Evolutionary conservation across 2,888 invertebrate genomes (phyloP), one percentile per base, ranked within the genome.

Genomic region (Folsomia candida): DNA sequence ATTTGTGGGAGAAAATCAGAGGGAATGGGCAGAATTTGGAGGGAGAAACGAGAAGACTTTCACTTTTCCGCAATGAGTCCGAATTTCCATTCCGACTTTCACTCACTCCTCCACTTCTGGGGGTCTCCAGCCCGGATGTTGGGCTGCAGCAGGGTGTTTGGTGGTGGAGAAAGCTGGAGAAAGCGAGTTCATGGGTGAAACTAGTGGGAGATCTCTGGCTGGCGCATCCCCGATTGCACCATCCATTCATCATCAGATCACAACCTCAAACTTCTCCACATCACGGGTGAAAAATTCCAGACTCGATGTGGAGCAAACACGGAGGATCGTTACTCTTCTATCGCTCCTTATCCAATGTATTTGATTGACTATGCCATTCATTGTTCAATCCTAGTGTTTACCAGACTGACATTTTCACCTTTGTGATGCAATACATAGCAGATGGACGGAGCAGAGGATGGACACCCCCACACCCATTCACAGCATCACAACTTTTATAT

Each of bases 161-260:
- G 14, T 14, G 37, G 37, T 9, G 14, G 14, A 37, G 37, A 37
- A 37, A 37, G 37, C 37, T 9, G 37, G 37, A 37, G 37, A 37
- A 37, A 37, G 37, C 14, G 6, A 37, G n/a, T 14, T 37, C 37
- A 14, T 37, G 37, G 37, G 14, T 37, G 37, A n/a, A n/a, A n/a
- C n/a, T n/a, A n/a, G 37, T 37, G 37, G 14, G 14, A 37, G 37
- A 9, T 37, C 37, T 14, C 37, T 37, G 4, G 37, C 37, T 37
- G 4, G 37, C 37, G 37, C 37, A 37, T 37, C 37, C 37, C 37
- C 6, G 57, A 57, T 27, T 62, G 62, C 62, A 62, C 27, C 62
- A 62, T 62, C 62, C 27, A 62, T 62, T 62, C 62, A 62, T 62
- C 62, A 62, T 29, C n/a, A n/a, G 57, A 22, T 22, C 57, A 57